These are phyloP conservation scores for Ahaetulla prasina DNA, from an alignment of 2,113 vertebrate species.

Conservation along the genomic window DNA sequence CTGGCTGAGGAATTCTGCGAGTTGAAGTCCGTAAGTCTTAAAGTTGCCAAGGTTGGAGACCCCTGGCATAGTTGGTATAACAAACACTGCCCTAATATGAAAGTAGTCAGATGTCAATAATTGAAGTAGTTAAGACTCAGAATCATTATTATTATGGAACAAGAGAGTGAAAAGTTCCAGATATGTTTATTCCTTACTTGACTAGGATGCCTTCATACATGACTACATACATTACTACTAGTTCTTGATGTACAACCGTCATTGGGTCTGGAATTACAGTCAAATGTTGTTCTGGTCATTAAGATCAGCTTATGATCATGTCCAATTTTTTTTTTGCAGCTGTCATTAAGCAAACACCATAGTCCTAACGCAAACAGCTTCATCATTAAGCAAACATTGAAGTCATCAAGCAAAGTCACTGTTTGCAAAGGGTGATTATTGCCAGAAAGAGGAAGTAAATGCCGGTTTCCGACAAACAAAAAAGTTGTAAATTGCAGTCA, in stretches of 20 bases:
- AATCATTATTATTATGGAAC: too few relatives aligned
- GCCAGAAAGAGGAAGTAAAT: not conserved
- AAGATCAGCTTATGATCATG: not conserved
- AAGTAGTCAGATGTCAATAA: not conserved
- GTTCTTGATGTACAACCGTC: not conserved
- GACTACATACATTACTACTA: not conserved
- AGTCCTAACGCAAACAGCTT: not conserved
- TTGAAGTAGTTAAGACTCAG: not conserved
- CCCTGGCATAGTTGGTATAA: not conserved
- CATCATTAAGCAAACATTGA: not conserved
- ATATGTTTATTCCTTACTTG: not conserved
- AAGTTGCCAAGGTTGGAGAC: too few relatives aligned
- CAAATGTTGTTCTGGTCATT: not conserved
- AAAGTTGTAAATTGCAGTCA: not conserved
- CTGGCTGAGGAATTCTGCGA: too few relatives aligned
- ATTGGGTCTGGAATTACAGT: not conserved
- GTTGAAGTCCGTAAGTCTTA: too few relatives aligned
- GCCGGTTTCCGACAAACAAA: not conserved
- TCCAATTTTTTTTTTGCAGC: not conserved
- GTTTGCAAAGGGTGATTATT: not conserved
- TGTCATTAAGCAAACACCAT: not conserved
- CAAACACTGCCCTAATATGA: not conserved
- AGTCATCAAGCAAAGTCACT: not conserved
- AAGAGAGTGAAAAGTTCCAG: not conserved
- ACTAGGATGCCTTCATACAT: not conserved